A percentile compares a stretch with the other conserved stretches of the same genome.
Conservation (phyloP, 2,888 invertebrate genomes). For the Oscheius sp. region DNA sequence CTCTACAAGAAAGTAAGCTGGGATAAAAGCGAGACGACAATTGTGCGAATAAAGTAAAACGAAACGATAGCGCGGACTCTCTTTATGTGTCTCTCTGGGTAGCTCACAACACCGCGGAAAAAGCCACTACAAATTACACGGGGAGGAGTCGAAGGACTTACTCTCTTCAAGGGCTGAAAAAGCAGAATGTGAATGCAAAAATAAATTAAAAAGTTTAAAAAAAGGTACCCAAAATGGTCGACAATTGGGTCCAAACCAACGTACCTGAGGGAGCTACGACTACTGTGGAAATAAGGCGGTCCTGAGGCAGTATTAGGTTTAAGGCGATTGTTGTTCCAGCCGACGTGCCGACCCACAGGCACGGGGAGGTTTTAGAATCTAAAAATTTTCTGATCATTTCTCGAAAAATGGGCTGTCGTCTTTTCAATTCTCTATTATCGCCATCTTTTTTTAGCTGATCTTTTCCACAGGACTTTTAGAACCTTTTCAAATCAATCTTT, state of each 20-base stretch:
- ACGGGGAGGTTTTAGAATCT: slow-evolving; percentile 78
- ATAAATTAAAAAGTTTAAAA: slow-evolving; percentile 27
- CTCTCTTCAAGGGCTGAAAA: slow-evolving; percentile 45
- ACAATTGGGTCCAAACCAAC: too few species aligned
- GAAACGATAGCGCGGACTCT: slow-evolving; percentile 28
- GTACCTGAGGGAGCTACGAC: slow-evolving; percentile 68
- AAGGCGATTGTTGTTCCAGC: slow-evolving; percentile 93
- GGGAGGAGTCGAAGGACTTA: slow-evolving; percentile 38
- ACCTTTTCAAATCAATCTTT: too few species aligned
- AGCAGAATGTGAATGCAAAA: slow-evolving; percentile 5
- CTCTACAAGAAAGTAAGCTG: too few species aligned
- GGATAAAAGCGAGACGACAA: neutral
- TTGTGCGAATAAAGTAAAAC: slow-evolving; percentile 19
- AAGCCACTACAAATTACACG: slow-evolving; percentile 26
- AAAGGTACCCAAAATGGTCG: too few species aligned
- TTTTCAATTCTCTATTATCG: too few species aligned
- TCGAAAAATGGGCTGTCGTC: too few species aligned
- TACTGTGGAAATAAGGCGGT: slow-evolving; percentile 71
- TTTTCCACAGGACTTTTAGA: too few species aligned
- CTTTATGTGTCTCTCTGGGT: neutral
- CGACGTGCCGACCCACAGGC: slow-evolving; percentile 96
- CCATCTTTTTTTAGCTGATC: too few species aligned
- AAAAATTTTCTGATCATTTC: slow-evolving; percentile 22
- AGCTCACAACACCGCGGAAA: slow-evolving; percentile 16
- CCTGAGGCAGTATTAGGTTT: slow-evolving; percentile 81